These are phyloP conservation scores for Tiphia femorata DNA, from an alignment of 2,888 invertebrate species.

Conservation along the genomic window DNA sequence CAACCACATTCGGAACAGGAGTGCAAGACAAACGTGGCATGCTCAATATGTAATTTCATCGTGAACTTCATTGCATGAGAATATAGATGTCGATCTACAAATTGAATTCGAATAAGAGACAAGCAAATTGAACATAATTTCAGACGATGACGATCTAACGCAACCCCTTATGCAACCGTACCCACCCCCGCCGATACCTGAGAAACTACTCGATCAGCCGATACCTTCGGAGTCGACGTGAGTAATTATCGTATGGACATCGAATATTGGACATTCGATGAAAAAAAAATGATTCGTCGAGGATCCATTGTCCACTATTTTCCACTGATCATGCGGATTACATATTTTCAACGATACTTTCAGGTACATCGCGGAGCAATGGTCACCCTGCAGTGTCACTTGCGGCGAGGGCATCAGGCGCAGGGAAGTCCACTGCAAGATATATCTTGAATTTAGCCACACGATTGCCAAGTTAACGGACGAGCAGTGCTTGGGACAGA, in stretches of 20 bases:
- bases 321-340: too few relatives aligned
- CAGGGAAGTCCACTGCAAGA: constrained; percentile 93
- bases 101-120: background rate
- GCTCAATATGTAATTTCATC: constrained; percentile 70
- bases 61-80: background rate
- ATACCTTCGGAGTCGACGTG: constrained; percentile 85
- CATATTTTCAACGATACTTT: too few relatives aligned
- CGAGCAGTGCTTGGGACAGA: constrained; percentile 85
- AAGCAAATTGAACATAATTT: constrained; percentile 2
- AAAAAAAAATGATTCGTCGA: too few relatives aligned
- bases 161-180: constrained; percentile 75
- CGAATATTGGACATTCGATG: too few relatives aligned
- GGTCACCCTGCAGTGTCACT: constrained; percentile 92
- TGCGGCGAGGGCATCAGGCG: constrained; percentile 92
- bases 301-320: too few relatives aligned
- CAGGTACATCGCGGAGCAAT: constrained; percentile 91
- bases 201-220: constrained; percentile 79
- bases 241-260: constrained; percentile 70
- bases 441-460: constrained; percentile 91
- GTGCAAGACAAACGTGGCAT: constrained; percentile 82
- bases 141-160: constrained; percentile 58
- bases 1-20: constrained; percentile 80
- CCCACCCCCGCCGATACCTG: constrained; percentile 77
- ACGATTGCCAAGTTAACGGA: constrained; percentile 91
- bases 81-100: background rate